Percentiles rank a stretch among this genome's conserved stretches.
These are phyloP conservation scores for Myathropa florea DNA, from an alignment of 2,888 invertebrate species.

Conservation along the genomic window DNA sequence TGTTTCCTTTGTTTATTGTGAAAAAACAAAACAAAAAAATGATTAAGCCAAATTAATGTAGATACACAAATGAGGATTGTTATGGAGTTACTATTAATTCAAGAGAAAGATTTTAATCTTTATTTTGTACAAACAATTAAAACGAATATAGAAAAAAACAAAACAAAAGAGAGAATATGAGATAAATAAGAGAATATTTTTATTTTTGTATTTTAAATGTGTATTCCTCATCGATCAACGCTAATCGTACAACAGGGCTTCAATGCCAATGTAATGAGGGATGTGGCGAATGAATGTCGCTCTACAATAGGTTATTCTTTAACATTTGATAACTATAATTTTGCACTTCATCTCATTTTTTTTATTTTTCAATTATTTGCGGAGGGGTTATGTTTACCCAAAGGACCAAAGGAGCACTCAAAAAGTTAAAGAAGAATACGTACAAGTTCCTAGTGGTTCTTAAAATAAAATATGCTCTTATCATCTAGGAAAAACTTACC, in stretches of 20 bases:
- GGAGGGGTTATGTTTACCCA: neutral
- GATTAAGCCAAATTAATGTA: constrained; percentile 4
- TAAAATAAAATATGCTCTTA: too few species aligned
- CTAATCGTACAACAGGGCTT: neutral
- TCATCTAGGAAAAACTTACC: too few species aligned
- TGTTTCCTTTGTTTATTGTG: neutral
- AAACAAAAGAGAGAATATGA: neutral
- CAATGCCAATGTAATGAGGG: neutral
- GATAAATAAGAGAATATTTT: neutral
- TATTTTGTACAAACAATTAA: neutral
- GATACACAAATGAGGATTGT: constrained; percentile 18
- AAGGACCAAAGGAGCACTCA: too few species aligned
- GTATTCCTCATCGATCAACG: neutral
- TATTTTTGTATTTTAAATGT: neutral
- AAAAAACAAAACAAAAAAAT: neutral
- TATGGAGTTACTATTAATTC: neutral
- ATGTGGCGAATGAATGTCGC: neutral
- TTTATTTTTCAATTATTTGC: neutral
- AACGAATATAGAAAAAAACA: too few species aligned
- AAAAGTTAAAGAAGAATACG: too few species aligned
- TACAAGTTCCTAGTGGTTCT: too few species aligned
- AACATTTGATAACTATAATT: neutral
- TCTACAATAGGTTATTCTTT: neutral
- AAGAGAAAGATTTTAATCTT: neutral
- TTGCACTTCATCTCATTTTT: neutral